Percentiles rank a stretch among this genome's conserved stretches.
phyloP scores from a whole-genome alignment of 2,797 vertebrate genomes.

The Sebastes trivittatus region DNA sequence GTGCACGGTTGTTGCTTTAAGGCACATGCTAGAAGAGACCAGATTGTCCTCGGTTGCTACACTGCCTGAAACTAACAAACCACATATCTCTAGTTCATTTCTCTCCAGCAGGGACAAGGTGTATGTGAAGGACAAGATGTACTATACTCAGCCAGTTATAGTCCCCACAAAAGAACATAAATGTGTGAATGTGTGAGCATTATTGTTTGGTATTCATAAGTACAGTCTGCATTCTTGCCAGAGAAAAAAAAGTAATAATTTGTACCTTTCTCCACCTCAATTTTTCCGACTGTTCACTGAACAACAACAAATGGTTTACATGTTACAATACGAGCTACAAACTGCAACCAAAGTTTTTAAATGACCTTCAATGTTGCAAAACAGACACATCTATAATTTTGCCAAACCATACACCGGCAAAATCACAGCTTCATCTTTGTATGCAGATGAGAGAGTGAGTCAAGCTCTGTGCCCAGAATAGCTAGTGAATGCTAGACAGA shows the following conservation, averaged over 20 bases:
- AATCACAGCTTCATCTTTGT: slow-evolving; percentile 50
- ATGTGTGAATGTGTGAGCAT: neutral
- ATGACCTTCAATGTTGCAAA: slow-evolving; percentile 26
- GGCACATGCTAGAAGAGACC: slow-evolving; percentile 22
- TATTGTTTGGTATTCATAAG: neutral
- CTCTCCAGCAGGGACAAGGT: slow-evolving; percentile 53
- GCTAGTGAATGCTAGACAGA: slow-evolving; percentile 44
- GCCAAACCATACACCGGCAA: slow-evolving; percentile 27
- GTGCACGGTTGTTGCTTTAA: slow-evolving; percentile 30
- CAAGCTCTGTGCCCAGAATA: slow-evolving; percentile 44
- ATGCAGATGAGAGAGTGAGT: slow-evolving; percentile 40
- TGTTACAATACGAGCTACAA: neutral
- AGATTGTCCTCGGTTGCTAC: slow-evolving; percentile 38
- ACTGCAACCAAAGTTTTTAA: neutral
- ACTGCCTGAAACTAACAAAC: slow-evolving; percentile 43
- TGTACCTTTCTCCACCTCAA: neutral
- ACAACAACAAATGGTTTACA: neutral
- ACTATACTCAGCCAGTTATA: neutral
- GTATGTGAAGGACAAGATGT: slow-evolving; percentile 26
- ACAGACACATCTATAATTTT: slow-evolving; percentile 13
- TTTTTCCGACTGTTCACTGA: neutral
- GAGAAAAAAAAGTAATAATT: neutral
- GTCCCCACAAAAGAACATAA: neutral
- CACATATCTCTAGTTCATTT: slow-evolving; percentile 48
- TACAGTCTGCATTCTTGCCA: neutral